These are phyloP conservation scores for Drosophila setifemur DNA, from an alignment of 1,140 invertebrate genomes.

Conservation along the genomic window DNA sequence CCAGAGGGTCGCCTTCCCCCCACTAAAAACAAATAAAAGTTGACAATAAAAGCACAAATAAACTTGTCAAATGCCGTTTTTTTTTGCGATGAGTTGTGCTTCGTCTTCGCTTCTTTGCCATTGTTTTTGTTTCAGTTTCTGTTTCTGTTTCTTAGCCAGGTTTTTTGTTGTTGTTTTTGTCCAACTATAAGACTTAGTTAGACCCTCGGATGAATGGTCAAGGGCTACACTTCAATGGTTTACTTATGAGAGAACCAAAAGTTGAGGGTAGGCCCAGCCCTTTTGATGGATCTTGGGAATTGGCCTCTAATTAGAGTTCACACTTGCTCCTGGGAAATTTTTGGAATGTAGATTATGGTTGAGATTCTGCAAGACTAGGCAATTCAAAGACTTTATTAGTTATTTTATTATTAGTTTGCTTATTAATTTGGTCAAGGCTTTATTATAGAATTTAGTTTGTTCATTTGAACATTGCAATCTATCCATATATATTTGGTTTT, in stretches of 20 bases:
- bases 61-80: slow-evolving; percentile 38
- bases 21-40: slow-evolving; percentile 1
- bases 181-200: neutral
- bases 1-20: neutral
- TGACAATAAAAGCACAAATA: slow-evolving; percentile 22
- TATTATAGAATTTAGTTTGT: no score
- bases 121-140: slow-evolving; percentile 3
- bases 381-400: no score
- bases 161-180: slow-evolving; percentile 8
- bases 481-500: no score
- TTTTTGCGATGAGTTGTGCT: slow-evolving; percentile 5
- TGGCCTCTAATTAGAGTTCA: neutral
- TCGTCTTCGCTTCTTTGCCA: neutral
- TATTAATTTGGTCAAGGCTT: no score
- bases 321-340: neutral
- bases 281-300: slow-evolving; percentile 16
- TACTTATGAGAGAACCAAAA: no score
- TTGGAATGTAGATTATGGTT: neutral
- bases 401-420: no score
- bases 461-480: no score
- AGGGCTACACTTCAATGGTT: slow-evolving; percentile 4
- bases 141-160: no score
- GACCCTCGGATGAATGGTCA: neutral
- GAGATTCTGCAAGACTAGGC: no score
- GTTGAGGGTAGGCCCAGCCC: neutral